Conservation (phyloP, 2,888 invertebrate genomes). For the Lasioglossum vierecki region DNA sequence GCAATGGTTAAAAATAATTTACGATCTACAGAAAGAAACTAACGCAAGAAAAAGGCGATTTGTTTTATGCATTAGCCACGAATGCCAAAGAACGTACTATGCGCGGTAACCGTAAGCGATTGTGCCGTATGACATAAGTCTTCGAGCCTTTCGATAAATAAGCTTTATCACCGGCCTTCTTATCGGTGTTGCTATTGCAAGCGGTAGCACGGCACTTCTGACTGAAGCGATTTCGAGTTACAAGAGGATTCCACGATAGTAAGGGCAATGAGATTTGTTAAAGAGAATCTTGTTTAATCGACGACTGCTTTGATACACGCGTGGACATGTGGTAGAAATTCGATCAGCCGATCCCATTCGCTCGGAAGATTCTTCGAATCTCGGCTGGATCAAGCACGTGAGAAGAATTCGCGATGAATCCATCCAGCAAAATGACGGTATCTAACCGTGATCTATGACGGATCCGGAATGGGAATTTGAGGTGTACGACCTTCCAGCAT, state of each 20-base stretch:
- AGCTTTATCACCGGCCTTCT: conserved; percentile 26
- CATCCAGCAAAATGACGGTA: not conserved
- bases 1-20: not conserved
- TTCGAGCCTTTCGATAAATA: conserved; percentile 31
- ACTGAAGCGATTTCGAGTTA: not conserved
- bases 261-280: not conserved
- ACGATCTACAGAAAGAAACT: not conserved
- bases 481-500: conserved; percentile 80
- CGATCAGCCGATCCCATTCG: not conserved
- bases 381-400: conserved; percentile 23
- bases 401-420: conserved; percentile 21
- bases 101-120: not conserved
- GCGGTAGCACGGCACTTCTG: not conserved
- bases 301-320: not conserved
- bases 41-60: not conserved
- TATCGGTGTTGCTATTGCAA: conserved; percentile 30
- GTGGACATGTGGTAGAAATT: not conserved
- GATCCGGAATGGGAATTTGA: conserved; percentile 80
- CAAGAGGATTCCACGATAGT: not conserved
- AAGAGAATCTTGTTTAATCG: not conserved
- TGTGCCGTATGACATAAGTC: conserved; percentile 16
- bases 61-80: not conserved
- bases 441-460: conserved; percentile 69
- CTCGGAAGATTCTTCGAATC: not conserved
- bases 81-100: not conserved